Evolutionary conservation across 2,888 invertebrate genomes (phyloP).

Genomic region (Metellina segmentata): DNA sequence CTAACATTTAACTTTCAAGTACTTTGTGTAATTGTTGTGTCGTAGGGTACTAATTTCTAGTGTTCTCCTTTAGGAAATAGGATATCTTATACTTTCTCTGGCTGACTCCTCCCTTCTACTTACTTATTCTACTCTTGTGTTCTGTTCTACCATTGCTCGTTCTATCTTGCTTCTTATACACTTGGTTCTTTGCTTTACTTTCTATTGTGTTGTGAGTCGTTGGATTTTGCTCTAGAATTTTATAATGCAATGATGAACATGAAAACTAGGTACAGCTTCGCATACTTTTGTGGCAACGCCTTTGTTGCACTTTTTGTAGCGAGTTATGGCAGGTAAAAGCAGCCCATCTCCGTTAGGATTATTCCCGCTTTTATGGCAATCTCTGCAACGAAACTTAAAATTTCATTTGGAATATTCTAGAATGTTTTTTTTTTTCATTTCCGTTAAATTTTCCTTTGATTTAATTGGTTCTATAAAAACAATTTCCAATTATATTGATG

Average conservation of each 20-base stretch:
- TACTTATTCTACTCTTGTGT: slow-evolving; percentile 14
- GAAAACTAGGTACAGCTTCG: too few species aligned
- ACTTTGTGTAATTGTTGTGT: slow-evolving; percentile 1
- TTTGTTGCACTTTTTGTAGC: too few species aligned
- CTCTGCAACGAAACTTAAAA: too few species aligned
- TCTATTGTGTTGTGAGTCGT: background rate
- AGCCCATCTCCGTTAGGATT: too few species aligned
- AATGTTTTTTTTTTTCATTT: too few species aligned
- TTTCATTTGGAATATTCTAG: too few species aligned
- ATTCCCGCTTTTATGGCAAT: too few species aligned
- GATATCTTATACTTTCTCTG: slow-evolving; percentile 34
- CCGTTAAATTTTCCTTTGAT: too few species aligned
- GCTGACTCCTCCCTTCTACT: slow-evolving; percentile 64
- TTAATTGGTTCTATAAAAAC: too few species aligned
- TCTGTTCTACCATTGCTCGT: slow-evolving; percentile 21
- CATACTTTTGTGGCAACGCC: too few species aligned
- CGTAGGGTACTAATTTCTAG: slow-evolving; percentile 2
- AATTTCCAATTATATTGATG: too few species aligned
- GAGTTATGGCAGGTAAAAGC: too few species aligned
- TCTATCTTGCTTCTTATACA: background rate
- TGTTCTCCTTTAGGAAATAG: slow-evolving; percentile 18
- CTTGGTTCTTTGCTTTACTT: background rate
- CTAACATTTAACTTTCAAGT: background rate
- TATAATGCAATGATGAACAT: background rate
- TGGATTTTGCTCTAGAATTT: background rate